Base-by-base conservation (phyloP, 2,797 vertebrate species). In the Sebastes glaucus region DNA sequence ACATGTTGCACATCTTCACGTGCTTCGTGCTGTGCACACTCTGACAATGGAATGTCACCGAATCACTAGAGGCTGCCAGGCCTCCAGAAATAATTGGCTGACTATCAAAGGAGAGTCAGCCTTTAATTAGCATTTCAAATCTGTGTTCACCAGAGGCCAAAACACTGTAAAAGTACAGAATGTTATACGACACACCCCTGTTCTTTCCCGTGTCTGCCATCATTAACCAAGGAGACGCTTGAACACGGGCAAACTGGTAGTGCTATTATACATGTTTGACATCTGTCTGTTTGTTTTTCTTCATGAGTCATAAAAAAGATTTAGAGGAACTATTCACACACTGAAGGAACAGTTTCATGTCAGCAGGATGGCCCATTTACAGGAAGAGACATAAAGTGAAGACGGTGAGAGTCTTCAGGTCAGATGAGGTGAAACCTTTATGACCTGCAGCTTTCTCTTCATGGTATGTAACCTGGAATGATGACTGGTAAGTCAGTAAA, bases 41-140 rank as follows among this genome's bases (percentile, higher is more conserved):
- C 18, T 77, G 30, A 77, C 38, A 73, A 22, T 56, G 78, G 73
- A 86, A 86, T 78, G 81, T 4, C 63, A 77, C 52, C 71, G 52
- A 67, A 63, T 80, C 79, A 78, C 18, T 23, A 32, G 28, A 4
- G 18, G 9, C 33, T 77, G 69, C n/a, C 78, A 77, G 23, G 61
- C 33, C 27, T 68, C 2, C 28, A 18, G 14, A 57, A 60, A 42
- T 11, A 74, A 53, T 5, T 73, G 35, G 27, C 4, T 22, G 5
- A 52, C 35, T n/a, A 77, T 80, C 33, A 83, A 68, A 77, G n/a
- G 14, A 13, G 2, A 53, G 18, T 30, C 22, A 52, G 20, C 46
- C 52, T 71, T 67, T 74, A 82, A 86, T 80, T 75, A 66, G 46
- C 20, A 32, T 62, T 59, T 74, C 2, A 63, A 68, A 76, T 67